These are phyloP conservation scores for Cephus cinctus DNA, from an alignment of 1,140 invertebrate species.

Conservation along the genomic window DNA sequence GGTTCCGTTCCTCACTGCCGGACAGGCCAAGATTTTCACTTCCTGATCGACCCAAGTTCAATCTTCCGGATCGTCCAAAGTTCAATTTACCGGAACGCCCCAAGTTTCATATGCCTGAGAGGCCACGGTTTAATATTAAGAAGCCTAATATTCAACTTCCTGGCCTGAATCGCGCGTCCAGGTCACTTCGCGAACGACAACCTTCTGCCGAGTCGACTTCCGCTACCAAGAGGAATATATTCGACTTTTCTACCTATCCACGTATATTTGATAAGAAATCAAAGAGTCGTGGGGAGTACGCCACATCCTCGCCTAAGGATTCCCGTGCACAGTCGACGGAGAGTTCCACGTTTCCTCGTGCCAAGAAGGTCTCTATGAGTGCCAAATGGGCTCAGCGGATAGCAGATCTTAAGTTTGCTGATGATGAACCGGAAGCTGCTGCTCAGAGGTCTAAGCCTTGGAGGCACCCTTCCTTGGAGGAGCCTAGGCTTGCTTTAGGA, in stretches of 20 bases:
- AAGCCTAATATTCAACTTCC: constrained; percentile 46
- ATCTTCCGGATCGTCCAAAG: constrained; percentile 59
- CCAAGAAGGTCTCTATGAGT: constrained; percentile 48
- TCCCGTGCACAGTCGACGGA: constrained; percentile 49
- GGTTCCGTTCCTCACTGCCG: constrained; percentile 52
- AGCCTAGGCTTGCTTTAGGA: constrained; percentile 40
- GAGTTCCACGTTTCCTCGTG: constrained; percentile 55
- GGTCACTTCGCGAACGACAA: constrained; percentile 39
- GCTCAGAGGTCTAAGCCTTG: constrained; percentile 46
- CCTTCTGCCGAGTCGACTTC: constrained; percentile 53
- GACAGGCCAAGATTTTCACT: constrained; percentile 47
- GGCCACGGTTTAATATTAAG: constrained; percentile 48
- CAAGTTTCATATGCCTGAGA: constrained; percentile 63
- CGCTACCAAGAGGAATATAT: constrained; percentile 60
- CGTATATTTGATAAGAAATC: constrained; percentile 68
- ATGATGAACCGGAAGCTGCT: constrained; percentile 44
- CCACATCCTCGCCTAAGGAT: constrained; percentile 45
- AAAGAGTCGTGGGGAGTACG: constrained; percentile 48
- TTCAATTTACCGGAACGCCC: constrained; percentile 63
- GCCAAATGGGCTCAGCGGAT: constrained; percentile 57
- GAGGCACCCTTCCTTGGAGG: constrained; percentile 54
- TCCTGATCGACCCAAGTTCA: constrained; percentile 56
- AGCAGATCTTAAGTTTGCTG: constrained; percentile 44
- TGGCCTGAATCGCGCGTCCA: constrained; percentile 22
- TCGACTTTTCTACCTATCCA: constrained; percentile 75